Percentiles rank a stretch among this genome's conserved stretches.
These are phyloP conservation scores for Taeniopygia guttata DNA, from an alignment of 2,797 vertebrate genomes.

Conservation along the genomic window DNA sequence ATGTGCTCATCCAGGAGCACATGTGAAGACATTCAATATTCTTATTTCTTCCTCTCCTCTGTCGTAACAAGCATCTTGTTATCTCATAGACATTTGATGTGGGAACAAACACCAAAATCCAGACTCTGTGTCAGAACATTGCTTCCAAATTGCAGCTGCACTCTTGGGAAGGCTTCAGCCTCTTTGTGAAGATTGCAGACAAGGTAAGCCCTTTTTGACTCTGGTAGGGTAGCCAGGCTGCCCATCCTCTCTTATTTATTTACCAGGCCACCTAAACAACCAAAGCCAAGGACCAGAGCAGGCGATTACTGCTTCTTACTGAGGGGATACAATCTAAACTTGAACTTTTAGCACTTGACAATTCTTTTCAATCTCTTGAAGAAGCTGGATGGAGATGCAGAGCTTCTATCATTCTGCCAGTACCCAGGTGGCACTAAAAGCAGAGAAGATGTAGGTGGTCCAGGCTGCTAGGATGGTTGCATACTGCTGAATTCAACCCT, in stretches of 20 bases:
- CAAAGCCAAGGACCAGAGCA: not conserved
- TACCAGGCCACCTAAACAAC: not conserved
- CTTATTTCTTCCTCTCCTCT: not conserved
- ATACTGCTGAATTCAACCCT: not conserved
- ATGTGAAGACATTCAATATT: not conserved
- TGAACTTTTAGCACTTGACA: not conserved
- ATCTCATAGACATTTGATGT: constrained; percentile 84
- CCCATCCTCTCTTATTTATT: not conserved
- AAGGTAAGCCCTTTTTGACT: constrained; percentile 77
- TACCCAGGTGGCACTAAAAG: not conserved
- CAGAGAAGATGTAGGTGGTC: not conserved
- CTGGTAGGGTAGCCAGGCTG: not conserved
- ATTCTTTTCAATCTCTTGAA: not conserved
- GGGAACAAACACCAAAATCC: constrained; percentile 82
- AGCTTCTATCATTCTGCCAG: not conserved
- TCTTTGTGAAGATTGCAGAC: constrained; percentile 92
- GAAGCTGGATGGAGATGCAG: not conserved
- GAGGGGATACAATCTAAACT: not conserved
- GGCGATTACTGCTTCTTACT: not conserved
- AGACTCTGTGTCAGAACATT: constrained; percentile 82
- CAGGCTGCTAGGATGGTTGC: not conserved
- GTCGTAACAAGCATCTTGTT: not conserved
- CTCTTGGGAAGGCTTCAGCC: constrained; percentile 90
- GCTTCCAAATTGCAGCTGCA: constrained; percentile 77
- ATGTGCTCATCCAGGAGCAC: not conserved